These are phyloP conservation scores for Drosophila nannoptera DNA, from an alignment of 1,140 invertebrate species.

Conservation along the genomic window DNA sequence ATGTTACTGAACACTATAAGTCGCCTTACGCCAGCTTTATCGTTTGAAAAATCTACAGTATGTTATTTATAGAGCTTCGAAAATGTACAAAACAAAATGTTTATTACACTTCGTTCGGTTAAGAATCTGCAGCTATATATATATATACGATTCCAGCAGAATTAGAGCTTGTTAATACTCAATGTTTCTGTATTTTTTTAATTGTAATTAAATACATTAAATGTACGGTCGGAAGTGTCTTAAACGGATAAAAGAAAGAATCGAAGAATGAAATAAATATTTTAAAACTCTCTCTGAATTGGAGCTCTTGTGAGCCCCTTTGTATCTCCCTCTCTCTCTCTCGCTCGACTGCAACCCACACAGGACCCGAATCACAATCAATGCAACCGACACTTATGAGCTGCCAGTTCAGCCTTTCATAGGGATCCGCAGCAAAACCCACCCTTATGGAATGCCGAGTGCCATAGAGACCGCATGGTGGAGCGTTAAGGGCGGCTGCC, in stretches of 20 bases:
- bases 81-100: neutral
- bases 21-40: neutral
- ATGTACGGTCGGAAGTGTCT: constrained; percentile 23
- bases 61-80: no score
- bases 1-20: neutral
- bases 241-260: constrained; percentile 7
- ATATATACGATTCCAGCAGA: constrained; percentile 3
- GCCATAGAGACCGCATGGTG: constrained; percentile 28
- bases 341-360: neutral
- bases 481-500: constrained; percentile 27
- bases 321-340: neutral
- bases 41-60: neutral
- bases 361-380: constrained; percentile 14
- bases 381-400: constrained; percentile 17
- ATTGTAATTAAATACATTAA: neutral
- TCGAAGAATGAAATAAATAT: constrained; percentile 3
- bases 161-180: constrained; percentile 13
- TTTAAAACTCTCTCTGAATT: constrained; percentile 11
- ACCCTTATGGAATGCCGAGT: constrained; percentile 26
- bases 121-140: constrained; percentile 1
- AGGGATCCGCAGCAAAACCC: constrained; percentile 2
- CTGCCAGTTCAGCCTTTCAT: constrained; percentile 14
- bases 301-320: no score
- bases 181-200: constrained; percentile 1
- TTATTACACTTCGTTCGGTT: neutral